Evolutionary conservation across 1,140 invertebrate genomes (phyloP).

Genomic region (Brevipalpus yothersi): DNA sequence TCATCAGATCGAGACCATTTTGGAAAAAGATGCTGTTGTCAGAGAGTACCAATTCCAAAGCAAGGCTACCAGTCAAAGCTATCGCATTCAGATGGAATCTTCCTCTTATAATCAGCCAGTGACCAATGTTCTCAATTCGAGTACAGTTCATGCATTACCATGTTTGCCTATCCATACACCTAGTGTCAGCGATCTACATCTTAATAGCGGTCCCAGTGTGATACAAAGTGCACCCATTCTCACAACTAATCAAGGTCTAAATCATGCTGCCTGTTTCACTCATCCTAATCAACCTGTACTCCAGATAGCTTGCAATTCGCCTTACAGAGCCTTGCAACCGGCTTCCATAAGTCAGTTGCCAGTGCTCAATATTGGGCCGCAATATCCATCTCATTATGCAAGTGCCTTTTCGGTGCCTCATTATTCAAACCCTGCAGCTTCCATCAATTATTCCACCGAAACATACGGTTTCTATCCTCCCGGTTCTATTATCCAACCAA

Average conservation of each 20-base stretch:
- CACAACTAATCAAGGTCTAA: not conserved
- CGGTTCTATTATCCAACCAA: slow-evolving; percentile 14
- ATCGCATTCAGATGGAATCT: slow-evolving; percentile 11
- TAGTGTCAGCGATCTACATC: not conserved
- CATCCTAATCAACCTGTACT: not conserved
- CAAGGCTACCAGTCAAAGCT: slow-evolving; percentile 9
- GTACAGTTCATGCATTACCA: not conserved
- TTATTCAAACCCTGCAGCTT: not conserved
- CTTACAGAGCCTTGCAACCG: not conserved
- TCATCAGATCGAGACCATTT: slow-evolving; percentile 10
- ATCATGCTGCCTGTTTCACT: not conserved
- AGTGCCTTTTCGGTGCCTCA: slow-evolving; percentile 2
- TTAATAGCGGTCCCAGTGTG: not conserved
- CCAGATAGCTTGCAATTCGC: not conserved
- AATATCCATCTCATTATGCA: slow-evolving; percentile 4
- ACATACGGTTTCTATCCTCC: slow-evolving; percentile 11
- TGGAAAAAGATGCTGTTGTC: slow-evolving; percentile 10
- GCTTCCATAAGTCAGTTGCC: not conserved
- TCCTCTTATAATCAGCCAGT: slow-evolving; percentile 7
- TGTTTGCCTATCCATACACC: not conserved
- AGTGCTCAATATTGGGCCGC: not conserved
- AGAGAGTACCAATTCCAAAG: slow-evolving; percentile 12
- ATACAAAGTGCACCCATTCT: not conserved
- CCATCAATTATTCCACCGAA: not conserved
- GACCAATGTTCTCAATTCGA: not conserved